Evolutionary conservation across 2,888 invertebrate species (phyloP), one percentile per base, ranked within the genome.

Genomic region (Pachycephus smyrnensis): DNA sequence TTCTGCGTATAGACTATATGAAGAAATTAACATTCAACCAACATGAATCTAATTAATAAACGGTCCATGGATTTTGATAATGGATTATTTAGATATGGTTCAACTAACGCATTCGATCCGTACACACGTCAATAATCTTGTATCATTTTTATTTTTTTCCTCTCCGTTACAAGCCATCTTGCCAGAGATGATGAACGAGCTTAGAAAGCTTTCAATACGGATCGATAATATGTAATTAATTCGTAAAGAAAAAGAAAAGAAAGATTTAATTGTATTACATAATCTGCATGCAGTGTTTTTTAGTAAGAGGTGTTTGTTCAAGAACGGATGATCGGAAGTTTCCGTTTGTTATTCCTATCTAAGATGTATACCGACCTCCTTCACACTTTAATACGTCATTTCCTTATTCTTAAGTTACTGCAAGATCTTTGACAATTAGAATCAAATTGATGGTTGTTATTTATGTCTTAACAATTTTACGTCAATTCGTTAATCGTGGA

Each of bases 1-100:
- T n/a, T 73, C 37, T 73, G 68, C 73, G 77, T 77, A 85, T 85
- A 85, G 84, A 83, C 84, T 84, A 82, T 81, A 79, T 82, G 71
- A 76, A 84, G 75, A 80, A 81, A 85, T 80, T 81, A 85, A 86
- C 81, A 81, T 69, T 82, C 35, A 75, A 79, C 79, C 71, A 80
- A 79, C 55, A 37, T 32, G 68, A 69, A 32, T 68, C 31, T 77
- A 71, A 76, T 33, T 31, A 33, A 71, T 71, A 32, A 71, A 71
- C 23, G 55, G 9, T 55, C 55, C 55, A 55, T 55, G 23, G 55
- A 55, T 23, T 55, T 55, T 1, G 23, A 55, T 23, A 23, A 55
- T 55, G 55, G 55, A 55, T 6, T 55, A 55, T 55, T 23, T 55
- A 55, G 23, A 55, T 55, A 23, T 55, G 55, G 23, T 55, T 55